Evolutionary conservation across 2,797 vertebrate species (phyloP), one percentile per base, ranked within the genome.

Genomic region (Myripristis murdjan): DNA sequence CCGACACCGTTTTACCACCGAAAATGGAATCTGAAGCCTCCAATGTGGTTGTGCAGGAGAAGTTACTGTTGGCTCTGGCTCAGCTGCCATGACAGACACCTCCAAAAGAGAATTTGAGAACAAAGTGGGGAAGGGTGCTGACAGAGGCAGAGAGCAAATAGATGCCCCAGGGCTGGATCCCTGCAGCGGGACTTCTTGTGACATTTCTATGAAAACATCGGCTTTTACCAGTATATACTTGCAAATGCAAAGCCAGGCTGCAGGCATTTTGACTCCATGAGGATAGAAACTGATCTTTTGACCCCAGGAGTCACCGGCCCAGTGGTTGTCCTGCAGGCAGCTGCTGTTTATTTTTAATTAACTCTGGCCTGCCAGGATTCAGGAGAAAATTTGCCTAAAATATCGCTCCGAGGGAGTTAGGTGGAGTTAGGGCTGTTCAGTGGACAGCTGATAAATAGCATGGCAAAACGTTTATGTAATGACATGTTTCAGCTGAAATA

Each of bases 331-430:
- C 70, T 58, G 70, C 55, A 58, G 43, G 53, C 75, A 89, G 85
- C 84, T 81, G 76, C 61, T 79, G 85, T 92, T 93, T 92, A 84
- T 86, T 90, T 93, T 92, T 89, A 92, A 91, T 92, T 87, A 89
- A 68, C 35, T 57, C 55, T 63, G 68, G 59, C 69, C 67, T 70
- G 57, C 65, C n/a, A 52, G 55, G 7, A 69, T 64, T 47, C 24
- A 75, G 60, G 39, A 71, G 61, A 73, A 67, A 59, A 44, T 37
- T 58, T 18, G 57, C 58, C 20, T 26, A 12, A 26, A 5, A 31
- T 70, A 62, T 51, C 20, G 18, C 28, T 54, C 44, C 64, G 44
- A 44, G 60, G 44, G 23, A 23, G 28, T 54, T 68, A 55, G 62
- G 53, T 68, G 18, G 67, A 43, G 18, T 37, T 23, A 31, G 14